Evolutionary conservation across 1,140 invertebrate genomes (phyloP).

Genomic region (Drosophila guanche): DNA sequence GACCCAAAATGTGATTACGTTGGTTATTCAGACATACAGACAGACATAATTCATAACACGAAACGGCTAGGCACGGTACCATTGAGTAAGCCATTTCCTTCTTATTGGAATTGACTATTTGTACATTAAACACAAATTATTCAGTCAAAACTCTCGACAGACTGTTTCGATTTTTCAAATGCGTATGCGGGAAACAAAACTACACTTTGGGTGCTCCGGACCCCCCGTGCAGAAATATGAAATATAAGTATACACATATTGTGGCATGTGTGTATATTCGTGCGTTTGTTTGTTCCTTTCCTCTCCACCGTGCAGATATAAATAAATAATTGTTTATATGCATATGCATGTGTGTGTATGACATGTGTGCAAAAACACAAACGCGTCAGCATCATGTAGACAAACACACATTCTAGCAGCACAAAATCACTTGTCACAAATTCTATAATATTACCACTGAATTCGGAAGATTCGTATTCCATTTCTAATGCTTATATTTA

Average conservation of each 20-base stretch:
- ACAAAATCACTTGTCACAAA: background rate
- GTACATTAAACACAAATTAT: conserved; percentile 13
- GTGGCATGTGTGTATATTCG: conserved; percentile 5
- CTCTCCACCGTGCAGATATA: conserved; percentile 36
- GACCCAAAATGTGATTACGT: too few relatives aligned
- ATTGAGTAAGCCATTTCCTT: background rate
- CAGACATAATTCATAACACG: too few relatives aligned
- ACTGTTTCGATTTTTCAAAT: conserved; percentile 46
- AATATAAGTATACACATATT: conserved; percentile 21
- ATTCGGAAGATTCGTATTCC: conserved; percentile 50
- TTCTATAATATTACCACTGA: conserved; percentile 33
- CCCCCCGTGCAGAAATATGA: conserved; percentile 45
- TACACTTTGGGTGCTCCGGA: conserved; percentile 21
- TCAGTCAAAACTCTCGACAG: conserved; percentile 6
- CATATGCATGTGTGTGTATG: conserved; percentile 36
- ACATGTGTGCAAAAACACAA: conserved; percentile 38
- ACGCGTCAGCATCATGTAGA: conserved; percentile 23
- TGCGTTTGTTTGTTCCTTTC: conserved; percentile 22
- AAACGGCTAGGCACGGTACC: too few relatives aligned
- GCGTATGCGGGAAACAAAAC: conserved; percentile 31
- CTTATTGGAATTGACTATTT: conserved; percentile 18
- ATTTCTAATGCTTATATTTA: conserved; percentile 30
- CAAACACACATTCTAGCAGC: background rate
- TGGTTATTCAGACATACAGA: too few relatives aligned
- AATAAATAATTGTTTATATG: conserved; percentile 57